Evolutionary conservation across 2,888 invertebrate genomes (phyloP), one percentile per base, ranked within the genome.

Genomic region (Itoplectis maculator): DNA sequence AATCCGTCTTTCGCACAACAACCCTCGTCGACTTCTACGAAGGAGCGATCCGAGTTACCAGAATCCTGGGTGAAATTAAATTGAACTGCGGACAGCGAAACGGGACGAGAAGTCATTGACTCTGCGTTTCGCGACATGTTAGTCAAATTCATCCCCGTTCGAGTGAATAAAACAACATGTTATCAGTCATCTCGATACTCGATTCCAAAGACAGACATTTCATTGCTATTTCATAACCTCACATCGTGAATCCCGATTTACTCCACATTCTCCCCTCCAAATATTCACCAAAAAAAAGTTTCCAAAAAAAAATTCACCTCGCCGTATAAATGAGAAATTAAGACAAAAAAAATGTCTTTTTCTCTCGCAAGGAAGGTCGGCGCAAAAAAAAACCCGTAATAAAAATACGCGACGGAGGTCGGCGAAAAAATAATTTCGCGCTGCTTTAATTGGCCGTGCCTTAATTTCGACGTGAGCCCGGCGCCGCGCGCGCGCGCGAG

Each of bases 401-500:
- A 73, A 56, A 54, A 47, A 51, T 69, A 54, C 29, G 15, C 51
- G 40, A 29, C 74, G 66, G 70, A 83, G 81, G 75, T 77, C 76
- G 69, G 68, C 40, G 47, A 73, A 73, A 59, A 59, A 86, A 87
- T 84, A 83, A 85, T 87, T 86, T 83, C 61, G 86, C 88, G 85
- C 87, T 85, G 86, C 88, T 91, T 90, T 90, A 91, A 90, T 91
- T 91, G 91, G 89, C 88, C 89, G 89, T 89, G 89, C 86, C 89
- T 90, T 90, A 89, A 90, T 90, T 90, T 90, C 86, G 86, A 88
- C 89, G 88, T 87, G 86, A 87, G 86, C 86, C 84, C 87, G 76
- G 85, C 88, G 89, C 88, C 85, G 86, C 84, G n/a, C n/a, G n/a
- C n/a, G n/a, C n/a, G n/a, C n/a, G n/a, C n/a, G n/a, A n/a, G n/a